phyloP scores from a whole-genome alignment of 2,113 vertebrate genomes.

The Chitala chitala region DNA sequence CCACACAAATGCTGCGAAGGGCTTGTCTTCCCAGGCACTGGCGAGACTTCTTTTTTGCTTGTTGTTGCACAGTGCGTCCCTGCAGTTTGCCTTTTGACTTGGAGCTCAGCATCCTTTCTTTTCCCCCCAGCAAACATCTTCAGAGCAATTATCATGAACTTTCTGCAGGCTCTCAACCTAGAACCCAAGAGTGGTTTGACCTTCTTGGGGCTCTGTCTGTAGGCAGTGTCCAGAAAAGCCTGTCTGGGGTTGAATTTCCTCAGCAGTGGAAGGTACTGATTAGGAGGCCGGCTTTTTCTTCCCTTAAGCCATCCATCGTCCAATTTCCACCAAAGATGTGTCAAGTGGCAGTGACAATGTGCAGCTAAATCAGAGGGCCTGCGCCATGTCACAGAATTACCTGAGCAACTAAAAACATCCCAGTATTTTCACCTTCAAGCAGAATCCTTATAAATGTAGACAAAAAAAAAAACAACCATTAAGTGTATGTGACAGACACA shows the following conservation, averaged over 20 bases:
- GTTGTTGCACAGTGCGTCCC: not conserved
- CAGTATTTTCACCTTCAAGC: not conserved
- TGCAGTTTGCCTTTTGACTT: not conserved
- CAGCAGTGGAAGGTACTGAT: not conserved
- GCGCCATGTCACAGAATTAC: not conserved
- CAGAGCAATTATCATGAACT: not conserved
- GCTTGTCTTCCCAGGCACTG: no score
- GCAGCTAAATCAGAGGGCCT: not conserved
- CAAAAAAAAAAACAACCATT: not conserved
- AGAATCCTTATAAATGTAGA: not conserved
- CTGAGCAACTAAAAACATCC: not conserved
- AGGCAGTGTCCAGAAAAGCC: not conserved
- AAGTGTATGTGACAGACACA: not conserved
- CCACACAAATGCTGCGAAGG: not conserved
- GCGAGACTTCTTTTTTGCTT: not conserved
- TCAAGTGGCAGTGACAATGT: not conserved
- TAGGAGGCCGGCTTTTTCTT: not conserved
- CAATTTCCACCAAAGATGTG: conserved; percentile 13
- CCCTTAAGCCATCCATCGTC: conserved; percentile 12
- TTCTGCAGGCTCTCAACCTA: not conserved
- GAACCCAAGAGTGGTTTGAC: not conserved
- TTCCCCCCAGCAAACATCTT: no score
- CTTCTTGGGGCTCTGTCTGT: not conserved
- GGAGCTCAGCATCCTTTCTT: not conserved
- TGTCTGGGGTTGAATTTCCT: not conserved